These are phyloP conservation scores for Musca domestica DNA, from an alignment of 1,140 invertebrate species.

Conservation along the genomic window DNA sequence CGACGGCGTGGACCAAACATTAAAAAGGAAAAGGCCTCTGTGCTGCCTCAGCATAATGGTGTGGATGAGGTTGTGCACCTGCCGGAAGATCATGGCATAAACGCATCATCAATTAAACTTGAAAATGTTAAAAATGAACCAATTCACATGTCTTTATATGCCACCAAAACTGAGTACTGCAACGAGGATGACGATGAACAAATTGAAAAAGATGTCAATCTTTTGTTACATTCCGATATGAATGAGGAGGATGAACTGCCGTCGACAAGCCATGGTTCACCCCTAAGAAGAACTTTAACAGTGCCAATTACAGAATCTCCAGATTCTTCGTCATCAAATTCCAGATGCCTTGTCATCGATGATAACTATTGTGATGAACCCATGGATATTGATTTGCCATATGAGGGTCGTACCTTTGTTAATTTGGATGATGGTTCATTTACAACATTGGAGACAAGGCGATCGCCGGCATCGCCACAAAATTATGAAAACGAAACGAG, in stretches of 20 bases:
- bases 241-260: too few species aligned
- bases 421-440: constrained; percentile 26
- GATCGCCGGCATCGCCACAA: not conserved
- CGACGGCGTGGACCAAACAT: constrained; percentile 1
- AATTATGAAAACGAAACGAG: not conserved
- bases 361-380: constrained; percentile 9
- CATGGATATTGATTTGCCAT: not conserved
- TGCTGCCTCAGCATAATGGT: too few species aligned
- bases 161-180: constrained; percentile 5
- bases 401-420: constrained; percentile 23
- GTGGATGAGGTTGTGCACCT: too few species aligned
- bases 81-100: too few species aligned
- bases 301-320: too few species aligned
- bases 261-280: too few species aligned
- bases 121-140: constrained; percentile 16
- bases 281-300: too few species aligned
- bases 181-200: not conserved
- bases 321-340: too few species aligned
- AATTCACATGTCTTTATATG: not conserved
- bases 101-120: constrained; percentile 14
- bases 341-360: too few species aligned
- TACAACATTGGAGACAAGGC: not conserved
- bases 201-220: too few species aligned
- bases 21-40: too few species aligned
- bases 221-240: too few species aligned